Evolutionary conservation across 1,140 invertebrate genomes (phyloP).

Genomic region (Eupeodes corollae): DNA sequence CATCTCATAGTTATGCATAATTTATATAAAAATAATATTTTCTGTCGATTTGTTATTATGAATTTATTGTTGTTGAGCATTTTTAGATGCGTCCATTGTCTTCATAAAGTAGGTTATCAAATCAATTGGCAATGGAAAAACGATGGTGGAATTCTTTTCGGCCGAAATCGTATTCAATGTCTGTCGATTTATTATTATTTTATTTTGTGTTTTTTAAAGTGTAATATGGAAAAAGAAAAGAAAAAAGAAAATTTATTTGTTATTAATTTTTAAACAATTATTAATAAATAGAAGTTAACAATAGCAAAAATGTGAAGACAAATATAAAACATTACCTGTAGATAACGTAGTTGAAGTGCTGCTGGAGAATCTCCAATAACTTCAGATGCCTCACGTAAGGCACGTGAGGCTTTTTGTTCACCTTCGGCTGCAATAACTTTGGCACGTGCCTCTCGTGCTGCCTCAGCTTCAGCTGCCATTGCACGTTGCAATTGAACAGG

Average conservation of each 20-base stretch:
- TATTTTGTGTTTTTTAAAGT: too few relatives aligned
- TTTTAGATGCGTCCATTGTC: conserved; percentile 18
- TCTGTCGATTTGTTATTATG: background rate
- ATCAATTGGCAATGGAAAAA: conserved; percentile 92
- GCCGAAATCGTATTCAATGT: conserved; percentile 90
- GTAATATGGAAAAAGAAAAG: background rate
- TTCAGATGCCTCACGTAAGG: conserved; percentile 83
- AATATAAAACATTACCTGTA: conserved; percentile 22
- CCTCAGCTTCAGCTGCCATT: conserved; percentile 87
- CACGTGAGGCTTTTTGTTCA: conserved; percentile 80
- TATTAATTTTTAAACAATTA: background rate
- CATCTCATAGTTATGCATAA: background rate
- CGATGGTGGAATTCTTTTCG: conserved; percentile 96
- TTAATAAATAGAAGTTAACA: background rate
- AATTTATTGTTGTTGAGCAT: conserved; percentile 4
- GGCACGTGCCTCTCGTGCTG: conserved; percentile 65
- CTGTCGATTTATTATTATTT: conserved; percentile 37
- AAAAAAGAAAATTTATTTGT: background rate
- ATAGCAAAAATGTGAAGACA: background rate
- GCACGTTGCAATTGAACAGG: conserved; percentile 79
- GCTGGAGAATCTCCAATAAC: conserved; percentile 85
- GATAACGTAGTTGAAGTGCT: conserved; percentile 57
- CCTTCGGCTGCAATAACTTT: conserved; percentile 77
- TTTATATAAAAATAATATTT: background rate
- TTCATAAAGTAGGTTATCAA: conserved; percentile 67